phyloP scores from a whole-genome alignment of 2,113 vertebrate genomes.

The Corythaixoides concolor region DNA sequence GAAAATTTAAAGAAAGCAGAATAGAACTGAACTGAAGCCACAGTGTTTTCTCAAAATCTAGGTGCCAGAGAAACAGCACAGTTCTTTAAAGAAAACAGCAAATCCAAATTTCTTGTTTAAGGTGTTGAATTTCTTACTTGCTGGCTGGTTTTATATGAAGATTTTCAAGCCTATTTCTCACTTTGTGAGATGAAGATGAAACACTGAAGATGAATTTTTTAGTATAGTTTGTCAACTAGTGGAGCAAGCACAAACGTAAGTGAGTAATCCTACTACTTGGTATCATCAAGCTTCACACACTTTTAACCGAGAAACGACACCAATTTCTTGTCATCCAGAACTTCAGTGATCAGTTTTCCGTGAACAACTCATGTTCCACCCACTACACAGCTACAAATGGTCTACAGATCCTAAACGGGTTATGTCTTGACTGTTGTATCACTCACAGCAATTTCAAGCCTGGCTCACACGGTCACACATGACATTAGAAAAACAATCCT shows the following conservation, averaged over 20 bases:
- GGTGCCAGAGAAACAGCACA: background rate
- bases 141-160: background rate
- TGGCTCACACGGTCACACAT: background rate
- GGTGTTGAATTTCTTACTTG: background rate
- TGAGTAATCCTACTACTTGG: background rate
- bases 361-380: background rate
- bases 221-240: background rate
- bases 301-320: background rate
- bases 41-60: background rate
- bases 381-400: background rate
- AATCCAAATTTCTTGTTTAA: background rate
- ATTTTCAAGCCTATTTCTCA: background rate
- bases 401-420: background rate
- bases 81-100: background rate
- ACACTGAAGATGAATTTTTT: background rate
- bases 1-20: background rate
- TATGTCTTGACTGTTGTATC: background rate
- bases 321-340: background rate
- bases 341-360: background rate
- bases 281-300: background rate
- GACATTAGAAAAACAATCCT: background rate
- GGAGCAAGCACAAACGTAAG: fast-evolving
- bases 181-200: background rate
- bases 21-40: background rate
- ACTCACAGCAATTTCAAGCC: background rate